Evolutionary conservation across 2,888 invertebrate genomes (phyloP), one percentile per base, ranked within the genome.

Genomic region (Eilema depressum): DNA sequence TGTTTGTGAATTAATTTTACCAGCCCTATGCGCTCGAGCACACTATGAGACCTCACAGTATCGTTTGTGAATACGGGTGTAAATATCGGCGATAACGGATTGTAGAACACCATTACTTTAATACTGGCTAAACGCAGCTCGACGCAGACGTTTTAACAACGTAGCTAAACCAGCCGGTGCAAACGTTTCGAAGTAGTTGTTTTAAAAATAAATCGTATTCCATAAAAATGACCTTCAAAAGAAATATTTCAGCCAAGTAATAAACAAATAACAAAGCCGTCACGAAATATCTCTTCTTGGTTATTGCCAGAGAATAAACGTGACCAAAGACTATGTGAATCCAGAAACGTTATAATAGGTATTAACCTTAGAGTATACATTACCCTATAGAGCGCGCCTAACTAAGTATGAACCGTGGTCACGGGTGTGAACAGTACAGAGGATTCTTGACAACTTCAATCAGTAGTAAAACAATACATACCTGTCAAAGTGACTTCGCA

Each of bases 241-340:
- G 70, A 80, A 81, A 77, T 80, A 82, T 78, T 73, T 78, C 64
- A 72, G 70, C 70, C 78, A 77, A 81, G 78, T 82, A 76, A 82
- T 78, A 78, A 80, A 80, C 81, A 81, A 81, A 80, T 80, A 82
- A 77, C 82, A 80, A 81, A 76, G 74, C 70, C 76, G 74, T 75
- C 77, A 84, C 75, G 73, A 79, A 86, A 84, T 83, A 79, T 78
- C 76, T 81, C 71, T 68, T 73, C 73, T 70, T 73, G 73, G 70
- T 80, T 81, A 81, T 77, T 82, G 76, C 81, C 79, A 82, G 80
- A 82, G 78, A 77, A 77, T 77, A 72, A 72, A 70, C 41, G 67
- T 64, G 61, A 70, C 25, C 80, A 82, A 63, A 83, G 83, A 85
- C 53, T 73, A 79, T n/a, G 3, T 25, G 66, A 0, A 30, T 25